Conservation (phyloP, 2,797 vertebrate genomes). For the Morelia viridis region DNA sequence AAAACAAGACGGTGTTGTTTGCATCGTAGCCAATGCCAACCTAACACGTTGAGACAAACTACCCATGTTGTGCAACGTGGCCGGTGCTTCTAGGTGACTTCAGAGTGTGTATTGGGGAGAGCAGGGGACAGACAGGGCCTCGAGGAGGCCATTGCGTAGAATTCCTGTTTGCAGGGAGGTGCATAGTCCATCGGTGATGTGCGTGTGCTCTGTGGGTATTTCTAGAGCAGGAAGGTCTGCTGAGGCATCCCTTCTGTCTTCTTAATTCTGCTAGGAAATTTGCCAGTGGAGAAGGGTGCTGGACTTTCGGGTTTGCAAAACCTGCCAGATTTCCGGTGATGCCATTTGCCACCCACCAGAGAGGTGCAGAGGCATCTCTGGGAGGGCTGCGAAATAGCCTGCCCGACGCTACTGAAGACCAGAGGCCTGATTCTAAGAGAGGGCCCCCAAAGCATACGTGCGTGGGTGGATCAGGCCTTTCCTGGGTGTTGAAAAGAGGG, state of each 20-base stretch:
- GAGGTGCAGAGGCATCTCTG: background rate
- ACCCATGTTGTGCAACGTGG: background rate
- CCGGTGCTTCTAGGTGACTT: background rate
- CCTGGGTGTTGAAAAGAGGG: background rate
- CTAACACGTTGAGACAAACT: background rate
- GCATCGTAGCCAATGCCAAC: background rate
- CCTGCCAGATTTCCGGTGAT: background rate
- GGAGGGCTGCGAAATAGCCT: background rate
- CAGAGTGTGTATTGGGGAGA: too few species aligned
- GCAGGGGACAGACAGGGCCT: too few species aligned
- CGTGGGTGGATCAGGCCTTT: background rate
- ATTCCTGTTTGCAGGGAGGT: too few species aligned
- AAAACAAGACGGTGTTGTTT: background rate
- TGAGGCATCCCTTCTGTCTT: background rate
- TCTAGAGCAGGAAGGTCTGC: too few species aligned
- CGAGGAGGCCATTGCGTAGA: too few species aligned
- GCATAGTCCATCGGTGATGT: too few species aligned
- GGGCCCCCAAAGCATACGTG: background rate
- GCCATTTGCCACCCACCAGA: background rate
- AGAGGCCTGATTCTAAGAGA: background rate
- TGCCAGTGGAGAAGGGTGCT: background rate
- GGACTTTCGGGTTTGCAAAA: background rate
- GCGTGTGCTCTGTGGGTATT: too few species aligned
- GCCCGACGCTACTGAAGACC: too few species aligned
- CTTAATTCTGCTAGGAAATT: background rate